Evolutionary conservation across 2,797 vertebrate species (phyloP).

Genomic region (Pangasius krempfi): DNA sequence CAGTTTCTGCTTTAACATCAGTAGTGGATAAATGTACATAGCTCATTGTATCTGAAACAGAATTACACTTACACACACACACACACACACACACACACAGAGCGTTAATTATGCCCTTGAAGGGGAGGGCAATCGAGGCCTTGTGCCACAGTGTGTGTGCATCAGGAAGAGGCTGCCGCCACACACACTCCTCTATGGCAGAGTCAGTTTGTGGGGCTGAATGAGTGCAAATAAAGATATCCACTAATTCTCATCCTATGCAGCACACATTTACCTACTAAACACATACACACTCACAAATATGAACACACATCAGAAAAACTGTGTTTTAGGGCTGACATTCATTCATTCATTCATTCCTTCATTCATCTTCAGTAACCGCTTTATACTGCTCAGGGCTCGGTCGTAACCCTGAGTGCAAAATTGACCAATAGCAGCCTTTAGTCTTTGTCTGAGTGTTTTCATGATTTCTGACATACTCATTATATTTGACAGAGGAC

Average conservation of each 20-base stretch:
- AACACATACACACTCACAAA: neutral
- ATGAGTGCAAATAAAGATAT: constrained; percentile 17
- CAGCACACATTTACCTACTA: neutral
- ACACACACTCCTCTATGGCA: neutral
- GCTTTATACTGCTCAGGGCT: neutral
- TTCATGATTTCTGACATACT: neutral
- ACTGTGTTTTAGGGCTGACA: neutral
- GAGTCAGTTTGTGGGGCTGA: constrained; percentile 41
- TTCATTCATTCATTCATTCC: neutral
- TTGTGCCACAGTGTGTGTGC: constrained; percentile 41
- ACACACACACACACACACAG: constrained; percentile 49
- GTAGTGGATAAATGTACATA: constrained; percentile 12
- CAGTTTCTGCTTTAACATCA: neutral
- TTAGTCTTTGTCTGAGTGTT: neutral
- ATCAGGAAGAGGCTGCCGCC: constrained; percentile 13
- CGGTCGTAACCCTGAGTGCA: neutral
- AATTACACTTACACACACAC: constrained; percentile 23
- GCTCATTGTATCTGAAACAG: constrained; percentile 6
- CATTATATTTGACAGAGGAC: neutral
- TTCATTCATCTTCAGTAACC: neutral
- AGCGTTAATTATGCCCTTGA: constrained; percentile 17
- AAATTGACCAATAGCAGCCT: neutral
- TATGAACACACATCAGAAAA: neutral
- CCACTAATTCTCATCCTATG: constrained; percentile 7
- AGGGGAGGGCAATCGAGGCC: constrained; percentile 42